A percentile compares a stretch with the other conserved stretches of the same genome.
Conservation (phyloP, 2,797 vertebrate species). For the Eulemur rubriventer region DNA sequence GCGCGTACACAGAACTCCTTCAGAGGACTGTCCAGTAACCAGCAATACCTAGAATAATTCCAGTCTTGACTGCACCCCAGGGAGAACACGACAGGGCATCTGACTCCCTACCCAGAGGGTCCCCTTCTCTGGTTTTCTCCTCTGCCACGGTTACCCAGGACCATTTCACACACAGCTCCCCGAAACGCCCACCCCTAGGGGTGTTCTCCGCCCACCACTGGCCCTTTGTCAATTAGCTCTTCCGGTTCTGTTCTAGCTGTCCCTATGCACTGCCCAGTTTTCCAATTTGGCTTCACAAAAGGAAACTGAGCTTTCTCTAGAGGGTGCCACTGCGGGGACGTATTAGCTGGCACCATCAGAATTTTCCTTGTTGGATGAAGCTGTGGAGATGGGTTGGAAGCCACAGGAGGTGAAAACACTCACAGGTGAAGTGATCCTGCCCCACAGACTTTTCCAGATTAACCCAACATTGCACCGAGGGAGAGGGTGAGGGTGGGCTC, state of each 20-base stretch:
- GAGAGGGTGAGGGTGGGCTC: rapidly evolving
- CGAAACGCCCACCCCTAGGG: rapidly evolving
- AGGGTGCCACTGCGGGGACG: background rate
- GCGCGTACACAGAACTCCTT: rapidly evolving
- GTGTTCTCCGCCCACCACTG: background rate
- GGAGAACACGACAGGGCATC: background rate
- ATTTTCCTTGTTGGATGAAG: background rate
- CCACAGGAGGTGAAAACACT: background rate
- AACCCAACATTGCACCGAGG: rapidly evolving
- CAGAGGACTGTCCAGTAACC: background rate
- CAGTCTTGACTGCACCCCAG: background rate
- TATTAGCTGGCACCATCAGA: too few species aligned
- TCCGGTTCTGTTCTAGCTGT: too few species aligned
- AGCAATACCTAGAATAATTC: background rate
- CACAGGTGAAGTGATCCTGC: background rate
- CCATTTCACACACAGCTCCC: background rate
- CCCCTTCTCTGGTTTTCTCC: background rate
- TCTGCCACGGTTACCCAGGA: rapidly evolving
- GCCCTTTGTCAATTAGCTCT: background rate
- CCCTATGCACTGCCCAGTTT: background rate
- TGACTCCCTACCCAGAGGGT: background rate
- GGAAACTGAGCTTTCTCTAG: background rate
- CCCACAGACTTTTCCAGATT: rapidly evolving
- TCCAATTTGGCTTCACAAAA: background rate
- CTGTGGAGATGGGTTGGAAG: background rate